A percentile compares a stretch with the other conserved stretches of the same genome.
phyloP scores from a whole-genome alignment of 2,797 vertebrate species.

The Acanthiza pusilla region DNA sequence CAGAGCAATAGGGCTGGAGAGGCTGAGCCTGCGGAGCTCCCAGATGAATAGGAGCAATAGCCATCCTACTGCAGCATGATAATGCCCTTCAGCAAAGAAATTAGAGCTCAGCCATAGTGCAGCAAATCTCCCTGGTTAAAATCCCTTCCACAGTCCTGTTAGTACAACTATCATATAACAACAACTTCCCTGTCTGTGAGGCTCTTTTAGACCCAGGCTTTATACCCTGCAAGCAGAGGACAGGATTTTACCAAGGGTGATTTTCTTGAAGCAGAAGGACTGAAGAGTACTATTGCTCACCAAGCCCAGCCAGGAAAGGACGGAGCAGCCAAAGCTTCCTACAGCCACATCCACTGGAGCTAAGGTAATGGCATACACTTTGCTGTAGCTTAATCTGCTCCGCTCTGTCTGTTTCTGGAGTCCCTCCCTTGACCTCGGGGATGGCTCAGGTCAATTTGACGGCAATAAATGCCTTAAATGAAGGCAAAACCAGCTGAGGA shows the following conservation, averaged over 20 bases:
- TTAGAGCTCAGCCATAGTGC: background rate
- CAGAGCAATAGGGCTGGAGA: background rate
- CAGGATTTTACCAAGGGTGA: background rate
- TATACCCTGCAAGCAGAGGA: background rate
- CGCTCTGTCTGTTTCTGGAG: background rate
- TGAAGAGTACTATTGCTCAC: background rate
- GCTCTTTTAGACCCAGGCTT: background rate
- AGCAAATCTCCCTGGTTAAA: background rate
- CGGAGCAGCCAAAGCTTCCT: background rate
- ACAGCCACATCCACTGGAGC: too few relatives aligned
- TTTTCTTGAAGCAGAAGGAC: background rate
- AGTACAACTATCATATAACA: background rate
- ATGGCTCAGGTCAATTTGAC: background rate
- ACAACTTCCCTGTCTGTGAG: background rate
- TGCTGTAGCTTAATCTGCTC: background rate
- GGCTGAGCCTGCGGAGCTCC: background rate
- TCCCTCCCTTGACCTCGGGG: too few relatives aligned
- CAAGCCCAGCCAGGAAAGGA: background rate
- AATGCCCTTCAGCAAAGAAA: background rate
- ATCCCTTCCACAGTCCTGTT: background rate
- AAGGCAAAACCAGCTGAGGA: background rate
- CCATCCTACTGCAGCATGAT: background rate
- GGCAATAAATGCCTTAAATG: background rate
- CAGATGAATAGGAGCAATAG: background rate
- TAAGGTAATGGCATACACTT: background rate